Evolutionary conservation across 2,888 invertebrate genomes (phyloP).

Genomic region (Macaria liturata): DNA sequence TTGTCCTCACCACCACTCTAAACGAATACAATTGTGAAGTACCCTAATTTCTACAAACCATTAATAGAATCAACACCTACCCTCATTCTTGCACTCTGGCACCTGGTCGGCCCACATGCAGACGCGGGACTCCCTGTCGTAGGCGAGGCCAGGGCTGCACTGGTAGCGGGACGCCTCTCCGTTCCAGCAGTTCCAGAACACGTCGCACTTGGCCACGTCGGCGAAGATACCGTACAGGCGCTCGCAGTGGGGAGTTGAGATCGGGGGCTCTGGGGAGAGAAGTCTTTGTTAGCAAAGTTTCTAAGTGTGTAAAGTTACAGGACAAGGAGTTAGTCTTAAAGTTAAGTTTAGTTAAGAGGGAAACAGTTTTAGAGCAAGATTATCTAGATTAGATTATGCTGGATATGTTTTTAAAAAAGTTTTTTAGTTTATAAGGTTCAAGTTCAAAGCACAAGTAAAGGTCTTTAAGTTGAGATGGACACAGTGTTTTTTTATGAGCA

Average conservation of each 20-base stretch:
- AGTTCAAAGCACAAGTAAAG: too few species aligned
- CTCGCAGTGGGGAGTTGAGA: constrained; percentile 92
- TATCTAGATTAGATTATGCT: not conserved
- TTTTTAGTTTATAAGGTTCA: too few species aligned
- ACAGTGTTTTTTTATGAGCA: too few species aligned
- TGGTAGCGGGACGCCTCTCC: constrained; percentile 97
- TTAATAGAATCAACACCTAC: constrained; percentile 70
- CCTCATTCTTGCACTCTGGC: constrained; percentile 94
- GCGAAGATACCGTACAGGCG: constrained; percentile 96
- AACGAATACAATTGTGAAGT: too few species aligned
- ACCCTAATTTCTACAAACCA: too few species aligned
- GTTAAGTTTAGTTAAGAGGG: too few species aligned
- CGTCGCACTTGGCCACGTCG: constrained; percentile 93
- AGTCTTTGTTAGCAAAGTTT: not conserved
- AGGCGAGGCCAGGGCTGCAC: constrained; percentile 96
- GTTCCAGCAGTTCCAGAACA: constrained; percentile 99
- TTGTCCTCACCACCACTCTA: too few species aligned
- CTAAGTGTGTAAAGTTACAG: too few species aligned
- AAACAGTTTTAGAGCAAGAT: too few species aligned
- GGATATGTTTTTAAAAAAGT: too few species aligned
- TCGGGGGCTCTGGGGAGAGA: constrained; percentile 88
- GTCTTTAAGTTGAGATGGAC: too few species aligned
- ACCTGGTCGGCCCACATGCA: constrained; percentile 99
- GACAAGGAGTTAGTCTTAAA: too few species aligned
- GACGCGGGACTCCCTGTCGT: constrained; percentile 95